Conservation (phyloP, 2,797 vertebrate genomes). For the Scyliorhinus canicula region DNA sequence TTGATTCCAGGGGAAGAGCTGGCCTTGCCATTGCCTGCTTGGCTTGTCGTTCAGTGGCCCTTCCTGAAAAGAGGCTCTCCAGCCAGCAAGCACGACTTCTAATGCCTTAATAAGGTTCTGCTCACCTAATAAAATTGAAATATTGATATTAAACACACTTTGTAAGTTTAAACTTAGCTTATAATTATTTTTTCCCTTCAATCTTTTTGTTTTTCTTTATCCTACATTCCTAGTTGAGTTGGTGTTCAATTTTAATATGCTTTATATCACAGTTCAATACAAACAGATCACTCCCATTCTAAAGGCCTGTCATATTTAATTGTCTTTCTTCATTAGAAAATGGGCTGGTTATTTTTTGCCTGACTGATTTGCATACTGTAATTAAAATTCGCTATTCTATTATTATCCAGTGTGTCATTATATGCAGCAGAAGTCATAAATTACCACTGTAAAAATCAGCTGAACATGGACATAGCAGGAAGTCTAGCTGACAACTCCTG, state of each 20-base stretch:
- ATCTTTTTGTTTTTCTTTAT: not conserved
- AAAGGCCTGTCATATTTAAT: constrained; percentile 13
- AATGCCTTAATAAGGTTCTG: too few species aligned
- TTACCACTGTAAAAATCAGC: constrained; percentile 34
- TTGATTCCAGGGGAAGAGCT: too few species aligned
- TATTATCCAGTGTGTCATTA: constrained; percentile 36
- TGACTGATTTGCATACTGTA: constrained; percentile 27
- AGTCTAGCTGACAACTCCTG: constrained; percentile 3
- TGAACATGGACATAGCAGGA: constrained; percentile 29
- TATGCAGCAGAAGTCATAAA: constrained; percentile 25
- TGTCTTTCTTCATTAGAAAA: constrained; percentile 25
- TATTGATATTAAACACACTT: not conserved
- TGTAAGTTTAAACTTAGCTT: not conserved
- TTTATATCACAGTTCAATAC: constrained; percentile 30
- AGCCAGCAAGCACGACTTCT: too few species aligned
- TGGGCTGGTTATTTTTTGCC: constrained; percentile 34
- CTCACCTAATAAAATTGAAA: not conserved
- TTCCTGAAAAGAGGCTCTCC: too few species aligned
- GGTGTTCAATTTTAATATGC: constrained; percentile 9
- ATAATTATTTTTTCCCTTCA: not conserved
- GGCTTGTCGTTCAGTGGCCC: too few species aligned
- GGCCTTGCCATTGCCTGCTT: too few species aligned
- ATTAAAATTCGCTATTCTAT: constrained; percentile 32
- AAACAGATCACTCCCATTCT: constrained; percentile 11
- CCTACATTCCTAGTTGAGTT: not conserved